Base-by-base conservation (phyloP, 2,113 vertebrate species). In the Elanoides forficatus region DNA sequence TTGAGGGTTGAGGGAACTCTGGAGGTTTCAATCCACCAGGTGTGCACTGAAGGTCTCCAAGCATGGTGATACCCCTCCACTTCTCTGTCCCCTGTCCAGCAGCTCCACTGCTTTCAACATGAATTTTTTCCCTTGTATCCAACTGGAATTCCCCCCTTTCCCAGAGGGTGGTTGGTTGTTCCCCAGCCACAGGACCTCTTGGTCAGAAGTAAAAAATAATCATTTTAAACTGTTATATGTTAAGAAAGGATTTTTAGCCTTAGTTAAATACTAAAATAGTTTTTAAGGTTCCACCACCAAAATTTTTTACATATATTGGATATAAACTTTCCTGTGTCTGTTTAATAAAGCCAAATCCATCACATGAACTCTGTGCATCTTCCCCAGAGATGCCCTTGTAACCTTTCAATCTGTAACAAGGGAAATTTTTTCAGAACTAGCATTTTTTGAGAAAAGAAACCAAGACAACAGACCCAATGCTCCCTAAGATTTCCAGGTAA, bases 101-200 rank as follows among this genome's bases (percentile, higher is more conserved):
- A 63, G 20, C 65, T 65, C 38, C 14, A 15, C n/a, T 0, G 0
- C 15, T 48, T 43, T 47, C 65, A 40, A 2, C 20, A 20, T n/a
- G 40, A 65, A 0, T 21, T 63, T 70, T 83, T 88, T 32, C 3
- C 40, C 19, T n/a, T 56, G 17, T 50, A 16, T 68, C 58, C 13
- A 7, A n/a, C 23, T 32, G 67, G 34, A 86, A 85, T 50, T 45
- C 15, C 15, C 13, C 18, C 7, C 6, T 71, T 73, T 88, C 40
- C 27, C 45, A 30, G 4, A 2, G 21, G 7, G 7, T 53, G 23
- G 27, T 47, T 22, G 18, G 2, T 25, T 65, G 13, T 11, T 59
- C 45, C 36, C 21, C 32, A 79, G 40, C 11, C 55, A 82, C 40
- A 43, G 23, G 15, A 17, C 2, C 7, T 74, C 58, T 81, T 60